Conservation (phyloP, 2,797 vertebrate species). For the Brachyrhaphis roseni region DNA sequence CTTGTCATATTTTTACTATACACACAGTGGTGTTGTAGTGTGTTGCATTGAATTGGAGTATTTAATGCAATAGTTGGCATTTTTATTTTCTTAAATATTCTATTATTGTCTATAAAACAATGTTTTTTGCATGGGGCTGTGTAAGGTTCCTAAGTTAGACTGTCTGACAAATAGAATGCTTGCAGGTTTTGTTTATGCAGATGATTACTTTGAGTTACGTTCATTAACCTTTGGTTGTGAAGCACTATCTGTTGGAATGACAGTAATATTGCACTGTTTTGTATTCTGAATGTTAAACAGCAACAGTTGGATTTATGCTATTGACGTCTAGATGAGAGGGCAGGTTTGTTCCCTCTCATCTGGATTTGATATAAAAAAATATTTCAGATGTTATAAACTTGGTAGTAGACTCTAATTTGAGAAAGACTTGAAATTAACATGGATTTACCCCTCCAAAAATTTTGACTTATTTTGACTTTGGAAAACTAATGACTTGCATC, state of each 20-base stretch:
- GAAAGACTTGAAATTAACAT: background rate
- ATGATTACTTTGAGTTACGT: background rate
- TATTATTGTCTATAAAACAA: background rate
- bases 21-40: background rate
- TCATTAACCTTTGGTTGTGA: conserved; percentile 1
- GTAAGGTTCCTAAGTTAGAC: background rate
- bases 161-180: background rate
- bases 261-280: conserved; percentile 23
- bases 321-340: background rate
- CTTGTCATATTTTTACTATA: background rate
- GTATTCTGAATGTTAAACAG: conserved; percentile 1
- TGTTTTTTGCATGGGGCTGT: background rate
- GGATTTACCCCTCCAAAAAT: too few species aligned
- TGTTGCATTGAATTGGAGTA: background rate
- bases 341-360: background rate
- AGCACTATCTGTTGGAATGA: conserved; percentile 1
- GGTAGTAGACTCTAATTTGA: too few species aligned
- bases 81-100: background rate
- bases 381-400: too few species aligned
- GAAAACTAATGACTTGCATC: background rate
- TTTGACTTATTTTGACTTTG: conserved; percentile 10
- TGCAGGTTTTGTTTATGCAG: background rate
- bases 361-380: too few species aligned
- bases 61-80: background rate
- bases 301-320: background rate